phyloP scores from a whole-genome alignment of 2,113 vertebrate species.

The Bostrychus sinensis region DNA sequence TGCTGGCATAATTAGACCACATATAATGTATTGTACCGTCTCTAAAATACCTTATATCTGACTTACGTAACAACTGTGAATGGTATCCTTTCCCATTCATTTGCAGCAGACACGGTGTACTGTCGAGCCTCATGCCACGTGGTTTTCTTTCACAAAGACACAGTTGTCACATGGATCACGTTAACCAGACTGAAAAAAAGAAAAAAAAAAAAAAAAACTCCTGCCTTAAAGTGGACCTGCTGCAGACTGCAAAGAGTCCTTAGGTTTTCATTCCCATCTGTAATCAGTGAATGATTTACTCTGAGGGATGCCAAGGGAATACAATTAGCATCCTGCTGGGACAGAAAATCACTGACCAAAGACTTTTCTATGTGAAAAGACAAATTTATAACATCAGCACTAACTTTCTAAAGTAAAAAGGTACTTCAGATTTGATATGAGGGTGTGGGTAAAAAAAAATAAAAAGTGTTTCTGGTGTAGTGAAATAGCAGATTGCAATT shows the following conservation, averaged over 20 bases:
- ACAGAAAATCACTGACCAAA: conserved; percentile 22
- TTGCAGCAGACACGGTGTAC: not conserved
- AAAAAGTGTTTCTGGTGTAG: not conserved
- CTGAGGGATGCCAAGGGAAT: conserved; percentile 32
- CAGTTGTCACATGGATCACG: not conserved
- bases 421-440: not conserved
- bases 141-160: not conserved
- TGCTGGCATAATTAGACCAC: not conserved
- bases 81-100: not conserved
- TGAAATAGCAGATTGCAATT: not conserved
- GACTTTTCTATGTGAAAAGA: conserved; percentile 14
- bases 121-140: not conserved
- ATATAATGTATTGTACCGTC: not conserved
- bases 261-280: conserved; percentile 31
- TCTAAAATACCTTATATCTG: not conserved
- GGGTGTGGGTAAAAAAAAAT: too few species aligned
- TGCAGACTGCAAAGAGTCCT: conserved; percentile 12
- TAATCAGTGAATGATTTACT: conserved; percentile 49
- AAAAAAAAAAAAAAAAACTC: too few species aligned
- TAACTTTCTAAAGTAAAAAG: conserved; percentile 15
- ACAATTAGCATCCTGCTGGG: conserved; percentile 51
- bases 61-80: not conserved
- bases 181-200: not conserved
- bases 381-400: not conserved
- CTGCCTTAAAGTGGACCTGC: not conserved